Evolutionary conservation across 2,888 invertebrate genomes (phyloP).

Genomic region (Salticus scenicus): DNA sequence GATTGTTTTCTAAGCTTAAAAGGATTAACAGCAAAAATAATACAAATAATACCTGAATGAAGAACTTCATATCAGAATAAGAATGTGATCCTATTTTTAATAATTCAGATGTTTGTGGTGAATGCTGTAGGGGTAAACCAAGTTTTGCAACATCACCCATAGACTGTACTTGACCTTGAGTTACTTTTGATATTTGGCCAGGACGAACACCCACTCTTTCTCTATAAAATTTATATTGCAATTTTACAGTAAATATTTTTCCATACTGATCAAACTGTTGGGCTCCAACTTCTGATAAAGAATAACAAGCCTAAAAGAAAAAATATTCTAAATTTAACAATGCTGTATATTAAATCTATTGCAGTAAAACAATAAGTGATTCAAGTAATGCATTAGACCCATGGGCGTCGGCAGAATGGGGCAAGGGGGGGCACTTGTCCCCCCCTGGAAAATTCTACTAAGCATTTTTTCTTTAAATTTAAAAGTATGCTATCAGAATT

Average conservation of each 20-base stretch:
- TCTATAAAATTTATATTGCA: conserved; percentile 98
- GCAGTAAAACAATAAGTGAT: too few species aligned
- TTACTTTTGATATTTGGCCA: conserved; percentile 94
- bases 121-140: conserved; percentile 96
- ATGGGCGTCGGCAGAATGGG: too few species aligned
- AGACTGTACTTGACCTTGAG: conserved; percentile 88
- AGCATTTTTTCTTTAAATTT: too few species aligned
- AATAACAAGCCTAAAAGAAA: conserved; percentile 88
- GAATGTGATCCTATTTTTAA: conserved; percentile 94
- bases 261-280: conserved; percentile 99
- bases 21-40: too few species aligned
- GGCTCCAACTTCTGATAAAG: conserved; percentile 91
- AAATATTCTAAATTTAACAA: neutral
- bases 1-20: too few species aligned
- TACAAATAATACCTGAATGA: conserved; percentile 84
- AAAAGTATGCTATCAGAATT: too few species aligned
- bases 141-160: conserved; percentile 95
- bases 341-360: too few species aligned
- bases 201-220: conserved; percentile 97
- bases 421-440: too few species aligned
- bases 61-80: conserved; percentile 92
- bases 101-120: conserved; percentile 95
- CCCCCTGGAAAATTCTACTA: too few species aligned
- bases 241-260: conserved; percentile 97
- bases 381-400: too few species aligned